phyloP scores from a whole-genome alignment of 2,888 invertebrate species.

The Archaeoteleia sp. region DNA sequence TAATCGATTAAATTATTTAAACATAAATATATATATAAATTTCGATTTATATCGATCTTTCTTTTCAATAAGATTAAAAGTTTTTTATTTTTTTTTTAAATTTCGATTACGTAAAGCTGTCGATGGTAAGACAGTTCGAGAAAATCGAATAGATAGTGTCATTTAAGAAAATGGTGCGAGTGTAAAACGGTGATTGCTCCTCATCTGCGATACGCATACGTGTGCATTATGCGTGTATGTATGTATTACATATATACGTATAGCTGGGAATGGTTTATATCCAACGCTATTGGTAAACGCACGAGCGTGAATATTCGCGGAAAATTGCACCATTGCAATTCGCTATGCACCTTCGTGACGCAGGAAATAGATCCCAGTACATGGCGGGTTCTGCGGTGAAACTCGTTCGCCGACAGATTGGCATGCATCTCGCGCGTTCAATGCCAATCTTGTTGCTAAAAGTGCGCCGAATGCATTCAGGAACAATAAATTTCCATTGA shows the following conservation, averaged over 20 bases:
- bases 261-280: constrained; percentile 49
- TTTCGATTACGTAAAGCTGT: constrained; percentile 35
- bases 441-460: constrained; percentile 58
- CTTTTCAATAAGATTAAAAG: constrained; percentile 22
- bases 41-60: constrained; percentile 15
- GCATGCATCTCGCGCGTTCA: constrained; percentile 59
- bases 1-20: too few relatives aligned
- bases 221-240: constrained; percentile 5
- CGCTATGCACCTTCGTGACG: constrained; percentile 42
- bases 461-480: constrained; percentile 49
- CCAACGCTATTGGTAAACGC: constrained; percentile 47
- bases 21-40: too few relatives aligned
- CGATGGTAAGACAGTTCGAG: constrained; percentile 26
- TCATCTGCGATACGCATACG: constrained; percentile 16
- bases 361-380: constrained; percentile 51
- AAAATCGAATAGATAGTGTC: constrained; percentile 34
- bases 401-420: constrained; percentile 53
- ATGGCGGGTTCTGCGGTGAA: constrained; percentile 48
- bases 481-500: constrained; percentile 50
- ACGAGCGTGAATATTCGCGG: constrained; percentile 52
- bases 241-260: constrained; percentile 12
- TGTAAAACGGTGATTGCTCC: constrained; percentile 49
- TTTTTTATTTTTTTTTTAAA: constrained; percentile 19
- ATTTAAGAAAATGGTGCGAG: constrained; percentile 46
- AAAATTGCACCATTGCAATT: constrained; percentile 51